A percentile compares a stretch with the other conserved stretches of the same genome.
Evolutionary conservation across 2,113 vertebrate genomes (phyloP).

Genomic region (Malurus cyaneus): DNA sequence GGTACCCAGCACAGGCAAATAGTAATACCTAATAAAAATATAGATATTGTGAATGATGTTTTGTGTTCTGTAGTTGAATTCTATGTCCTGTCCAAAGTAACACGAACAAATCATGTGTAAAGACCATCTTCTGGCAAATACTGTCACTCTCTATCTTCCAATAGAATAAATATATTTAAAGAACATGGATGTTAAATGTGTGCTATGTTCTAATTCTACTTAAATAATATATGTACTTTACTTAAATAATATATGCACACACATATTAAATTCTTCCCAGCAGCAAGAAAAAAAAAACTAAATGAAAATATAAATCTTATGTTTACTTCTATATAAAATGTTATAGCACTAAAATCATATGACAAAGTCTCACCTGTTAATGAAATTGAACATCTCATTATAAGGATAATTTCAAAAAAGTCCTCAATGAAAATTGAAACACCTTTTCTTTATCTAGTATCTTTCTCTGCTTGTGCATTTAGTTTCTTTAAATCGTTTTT

Average conservation of each 20-base stretch:
- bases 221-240: conserved; percentile 25
- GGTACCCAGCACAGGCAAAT: background rate
- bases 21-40: background rate
- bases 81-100: background rate
- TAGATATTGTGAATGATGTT: background rate
- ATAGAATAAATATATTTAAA: conserved; percentile 15
- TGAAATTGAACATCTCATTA: background rate
- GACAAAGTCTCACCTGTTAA: background rate
- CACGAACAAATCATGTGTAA: background rate
- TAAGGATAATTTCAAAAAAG: background rate
- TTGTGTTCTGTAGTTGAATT: background rate
- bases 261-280: background rate
- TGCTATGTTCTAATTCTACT: background rate
- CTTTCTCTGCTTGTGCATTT: background rate
- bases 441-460: background rate
- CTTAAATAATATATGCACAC: conserved; percentile 22
- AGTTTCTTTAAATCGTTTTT: background rate
- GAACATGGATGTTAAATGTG: background rate
- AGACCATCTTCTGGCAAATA: background rate
- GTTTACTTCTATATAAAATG: background rate
- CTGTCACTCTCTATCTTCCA: background rate
- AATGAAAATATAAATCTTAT: background rate
- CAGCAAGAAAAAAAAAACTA: background rate
- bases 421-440: background rate
- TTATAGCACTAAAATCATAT: background rate